Conservation (phyloP, 2,888 invertebrate species). For the Melinopterus prodromus region DNA sequence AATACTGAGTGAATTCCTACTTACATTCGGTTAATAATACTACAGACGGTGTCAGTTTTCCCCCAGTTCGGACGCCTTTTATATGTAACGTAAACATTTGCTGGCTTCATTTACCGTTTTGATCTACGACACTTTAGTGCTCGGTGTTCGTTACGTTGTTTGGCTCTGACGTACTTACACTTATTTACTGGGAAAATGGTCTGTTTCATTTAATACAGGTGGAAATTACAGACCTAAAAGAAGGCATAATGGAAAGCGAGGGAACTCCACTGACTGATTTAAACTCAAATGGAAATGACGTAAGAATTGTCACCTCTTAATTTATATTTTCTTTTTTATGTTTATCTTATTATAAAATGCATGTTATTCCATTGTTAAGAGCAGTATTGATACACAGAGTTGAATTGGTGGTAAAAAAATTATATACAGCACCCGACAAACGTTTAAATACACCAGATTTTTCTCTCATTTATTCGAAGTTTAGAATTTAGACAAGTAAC, state of each 20-base stretch:
- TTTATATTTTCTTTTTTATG: constrained; percentile 7
- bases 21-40: constrained; percentile 4
- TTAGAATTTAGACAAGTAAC: too few relatives aligned
- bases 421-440: too few relatives aligned
- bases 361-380: not conserved
- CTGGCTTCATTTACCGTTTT: constrained; percentile 37
- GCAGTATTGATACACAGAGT: not conserved
- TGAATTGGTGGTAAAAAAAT: too few relatives aligned
- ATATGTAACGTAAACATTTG: constrained; percentile 28
- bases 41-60: constrained; percentile 33
- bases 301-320: not conserved
- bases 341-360: not conserved
- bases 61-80: constrained; percentile 29
- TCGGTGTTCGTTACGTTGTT: constrained; percentile 25
- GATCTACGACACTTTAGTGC: constrained; percentile 20
- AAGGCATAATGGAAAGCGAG: constrained; percentile 31
- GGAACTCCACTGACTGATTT: constrained; percentile 35
- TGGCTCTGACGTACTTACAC: constrained; percentile 27
- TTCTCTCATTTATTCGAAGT: too few relatives aligned
- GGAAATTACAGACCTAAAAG: constrained; percentile 8
- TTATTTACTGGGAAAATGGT: constrained; percentile 13
- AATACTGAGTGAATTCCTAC: constrained; percentile 15
- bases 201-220: not conserved
- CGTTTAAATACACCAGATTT: too few relatives aligned
- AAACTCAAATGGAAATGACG: constrained; percentile 27